These are phyloP conservation scores for Perdita meconis DNA, from an alignment of 2,888 invertebrate genomes.

Conservation along the genomic window DNA sequence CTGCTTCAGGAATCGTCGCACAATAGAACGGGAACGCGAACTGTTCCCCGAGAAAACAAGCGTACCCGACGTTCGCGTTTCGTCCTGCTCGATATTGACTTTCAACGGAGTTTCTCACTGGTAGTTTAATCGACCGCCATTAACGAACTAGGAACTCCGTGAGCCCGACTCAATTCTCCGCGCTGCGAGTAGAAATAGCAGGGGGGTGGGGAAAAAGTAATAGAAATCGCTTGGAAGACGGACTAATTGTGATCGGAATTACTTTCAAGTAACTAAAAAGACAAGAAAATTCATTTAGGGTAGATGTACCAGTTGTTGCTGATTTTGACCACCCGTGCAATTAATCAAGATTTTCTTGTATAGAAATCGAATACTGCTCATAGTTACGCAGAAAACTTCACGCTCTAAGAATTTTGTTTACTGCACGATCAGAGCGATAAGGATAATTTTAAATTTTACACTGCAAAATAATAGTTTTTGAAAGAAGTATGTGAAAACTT, in stretches of 20 bases:
- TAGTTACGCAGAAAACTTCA: too few relatives aligned
- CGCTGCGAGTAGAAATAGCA: neutral
- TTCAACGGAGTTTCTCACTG: slow-evolving; percentile 12
- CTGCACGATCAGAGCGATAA: too few relatives aligned
- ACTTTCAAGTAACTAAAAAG: neutral
- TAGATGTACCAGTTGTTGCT: neutral
- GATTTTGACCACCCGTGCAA: too few relatives aligned
- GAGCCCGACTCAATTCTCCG: neutral
- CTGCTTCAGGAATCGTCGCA: slow-evolving; percentile 76
- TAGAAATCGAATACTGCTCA: too few relatives aligned
- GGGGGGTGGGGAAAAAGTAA: neutral
- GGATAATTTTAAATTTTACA: too few relatives aligned
- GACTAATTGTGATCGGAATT: neutral
- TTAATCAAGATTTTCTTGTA: too few relatives aligned
- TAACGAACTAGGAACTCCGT: neutral
- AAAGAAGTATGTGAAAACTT: too few relatives aligned
- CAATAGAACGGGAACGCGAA: slow-evolving; percentile 68
- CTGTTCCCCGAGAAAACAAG: slow-evolving; percentile 56
- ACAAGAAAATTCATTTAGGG: neutral
- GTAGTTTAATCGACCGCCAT: slow-evolving; percentile 10
- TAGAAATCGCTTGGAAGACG: neutral
- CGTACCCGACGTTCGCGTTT: slow-evolving; percentile 37
- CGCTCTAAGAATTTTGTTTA: too few relatives aligned
- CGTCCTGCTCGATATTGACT: slow-evolving; percentile 43
- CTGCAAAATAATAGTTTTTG: too few relatives aligned